Conservation (phyloP, 2,113 vertebrate genomes). For the Oryzias curvinotus region DNA sequence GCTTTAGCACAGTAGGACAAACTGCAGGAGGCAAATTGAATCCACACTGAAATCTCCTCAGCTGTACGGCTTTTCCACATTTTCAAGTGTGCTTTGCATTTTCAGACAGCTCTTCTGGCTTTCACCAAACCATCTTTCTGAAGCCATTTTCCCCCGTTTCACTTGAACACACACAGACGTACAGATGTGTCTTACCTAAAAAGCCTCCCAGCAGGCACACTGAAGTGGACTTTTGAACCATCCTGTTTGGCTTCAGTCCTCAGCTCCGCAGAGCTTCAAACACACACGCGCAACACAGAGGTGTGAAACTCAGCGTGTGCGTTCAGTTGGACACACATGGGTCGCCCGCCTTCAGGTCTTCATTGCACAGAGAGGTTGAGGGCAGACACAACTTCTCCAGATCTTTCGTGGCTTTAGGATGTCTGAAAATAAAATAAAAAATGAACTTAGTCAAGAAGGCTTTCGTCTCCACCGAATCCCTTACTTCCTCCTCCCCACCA, state of each 20-base stretch:
- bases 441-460: background rate
- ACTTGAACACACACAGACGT: background rate
- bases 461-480: too few species aligned
- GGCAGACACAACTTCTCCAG: conserved; percentile 1
- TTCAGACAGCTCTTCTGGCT: background rate
- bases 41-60: background rate
- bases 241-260: conserved; percentile 44
- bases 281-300: conserved; percentile 11
- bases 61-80: background rate
- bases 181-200: conserved; percentile 52
- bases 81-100: background rate
- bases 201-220: conserved; percentile 56
- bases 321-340: conserved; percentile 15
- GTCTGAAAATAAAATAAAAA: conserved; percentile 32
- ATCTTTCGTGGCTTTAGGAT: background rate
- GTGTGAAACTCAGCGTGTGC: conserved; percentile 22
- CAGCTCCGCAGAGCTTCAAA: conserved; percentile 30
- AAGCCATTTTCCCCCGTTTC: too few species aligned
- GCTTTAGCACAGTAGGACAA: background rate
- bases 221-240: conserved; percentile 54
- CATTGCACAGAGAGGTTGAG: conserved; percentile 10
- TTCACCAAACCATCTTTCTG: background rate
- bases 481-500: too few species aligned
- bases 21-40: background rate
- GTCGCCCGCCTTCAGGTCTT: conserved; percentile 24